Percentiles rank a stretch among this genome's conserved stretches.
phyloP scores from a whole-genome alignment of 2,113 vertebrate genomes.

The Prunella himalayana region DNA sequence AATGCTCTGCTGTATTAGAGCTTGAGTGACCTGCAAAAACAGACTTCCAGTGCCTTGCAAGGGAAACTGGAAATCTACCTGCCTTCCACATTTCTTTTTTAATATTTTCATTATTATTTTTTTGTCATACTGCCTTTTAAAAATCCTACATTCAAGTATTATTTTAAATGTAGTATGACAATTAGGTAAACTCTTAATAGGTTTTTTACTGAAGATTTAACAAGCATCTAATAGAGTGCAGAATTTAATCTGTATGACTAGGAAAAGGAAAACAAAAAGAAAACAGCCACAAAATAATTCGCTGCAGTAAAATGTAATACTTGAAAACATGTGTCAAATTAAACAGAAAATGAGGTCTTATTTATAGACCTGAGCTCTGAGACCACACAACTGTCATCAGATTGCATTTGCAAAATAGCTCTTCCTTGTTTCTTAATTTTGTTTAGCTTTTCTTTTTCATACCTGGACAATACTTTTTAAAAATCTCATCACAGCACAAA shows the following conservation, averaged over 20 bases:
- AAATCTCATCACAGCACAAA: background rate
- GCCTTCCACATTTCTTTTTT: background rate
- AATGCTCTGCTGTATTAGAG: background rate
- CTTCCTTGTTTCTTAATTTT: background rate
- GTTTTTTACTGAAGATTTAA: background rate
- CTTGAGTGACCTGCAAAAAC: background rate
- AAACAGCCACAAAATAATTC: background rate
- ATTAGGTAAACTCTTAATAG: background rate
- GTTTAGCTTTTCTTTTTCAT: background rate
- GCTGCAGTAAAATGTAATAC: background rate
- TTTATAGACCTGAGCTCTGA: background rate
- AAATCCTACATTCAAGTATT: background rate
- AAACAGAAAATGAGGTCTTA: background rate
- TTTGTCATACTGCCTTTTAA: background rate
- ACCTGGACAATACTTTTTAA: background rate
- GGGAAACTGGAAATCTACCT: background rate
- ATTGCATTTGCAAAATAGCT: background rate
- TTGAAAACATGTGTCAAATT: background rate
- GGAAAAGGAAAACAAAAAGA: background rate
- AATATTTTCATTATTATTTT: background rate
- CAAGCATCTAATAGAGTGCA: background rate
- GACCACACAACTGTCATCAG: background rate
- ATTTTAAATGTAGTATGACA: background rate
- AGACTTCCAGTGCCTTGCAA: background rate
- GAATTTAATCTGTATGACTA: background rate